Evolutionary conservation across 2,113 vertebrate species (phyloP).

Genomic region (Pyrgilauda ruficollis): DNA sequence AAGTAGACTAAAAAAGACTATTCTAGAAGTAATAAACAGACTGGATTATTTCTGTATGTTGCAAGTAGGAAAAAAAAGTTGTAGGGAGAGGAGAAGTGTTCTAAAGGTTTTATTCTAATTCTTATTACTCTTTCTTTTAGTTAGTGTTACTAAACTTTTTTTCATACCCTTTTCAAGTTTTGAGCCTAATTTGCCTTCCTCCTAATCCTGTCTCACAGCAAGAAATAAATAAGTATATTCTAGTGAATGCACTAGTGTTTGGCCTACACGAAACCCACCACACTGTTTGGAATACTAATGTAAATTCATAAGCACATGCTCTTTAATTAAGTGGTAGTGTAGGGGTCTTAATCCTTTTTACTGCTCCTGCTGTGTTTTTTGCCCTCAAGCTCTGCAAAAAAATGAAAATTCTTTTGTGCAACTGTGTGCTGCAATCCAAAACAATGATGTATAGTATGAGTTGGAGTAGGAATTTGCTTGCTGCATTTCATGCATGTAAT

Average conservation of each 20-base stretch:
- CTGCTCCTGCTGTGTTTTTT: fast-evolving
- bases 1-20: not conserved
- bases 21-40: not conserved
- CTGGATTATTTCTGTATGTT: not conserved
- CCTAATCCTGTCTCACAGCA: not conserved
- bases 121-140: not conserved
- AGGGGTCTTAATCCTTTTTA: not conserved
- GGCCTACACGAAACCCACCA: not conserved
- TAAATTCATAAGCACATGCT: not conserved
- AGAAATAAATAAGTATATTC: not conserved
- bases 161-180: not conserved
- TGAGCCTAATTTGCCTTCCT: not conserved
- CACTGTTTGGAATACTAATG: not conserved
- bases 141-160: not conserved
- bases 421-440: not conserved
- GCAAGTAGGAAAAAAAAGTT: not conserved
- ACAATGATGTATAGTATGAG: not conserved
- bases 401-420: not conserved
- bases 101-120: not conserved
- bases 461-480: not conserved
- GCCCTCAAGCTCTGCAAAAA: not conserved
- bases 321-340: not conserved
- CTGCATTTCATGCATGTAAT: not conserved
- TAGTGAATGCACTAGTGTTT: not conserved
- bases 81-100: not conserved